These are phyloP conservation scores for Dinoponera quadriceps DNA, from an alignment of 1,140 invertebrate species.

Conservation along the genomic window DNA sequence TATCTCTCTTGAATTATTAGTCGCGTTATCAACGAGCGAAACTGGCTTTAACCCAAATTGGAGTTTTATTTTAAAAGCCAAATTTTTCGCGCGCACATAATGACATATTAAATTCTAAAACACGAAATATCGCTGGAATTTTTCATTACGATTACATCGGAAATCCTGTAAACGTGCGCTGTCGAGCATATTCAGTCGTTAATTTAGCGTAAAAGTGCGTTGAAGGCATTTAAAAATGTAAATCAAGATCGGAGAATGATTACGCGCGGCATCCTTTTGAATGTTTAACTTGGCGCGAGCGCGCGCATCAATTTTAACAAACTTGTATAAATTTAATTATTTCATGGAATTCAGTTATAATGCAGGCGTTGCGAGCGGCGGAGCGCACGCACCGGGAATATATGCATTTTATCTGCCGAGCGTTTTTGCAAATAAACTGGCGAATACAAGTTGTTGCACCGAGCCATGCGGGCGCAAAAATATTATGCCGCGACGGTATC, in stretches of 20 bases:
- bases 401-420: constrained; percentile 44
- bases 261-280: constrained; percentile 30
- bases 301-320: constrained; percentile 50
- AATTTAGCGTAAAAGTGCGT: neutral
- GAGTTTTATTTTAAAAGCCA: constrained; percentile 35
- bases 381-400: constrained; percentile 2
- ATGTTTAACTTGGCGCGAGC: constrained; percentile 35
- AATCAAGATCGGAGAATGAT: constrained; percentile 42
- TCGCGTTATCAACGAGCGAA: neutral
- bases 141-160: constrained; percentile 31
- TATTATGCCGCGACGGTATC: constrained; percentile 49
- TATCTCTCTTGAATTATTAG: constrained; percentile 18
- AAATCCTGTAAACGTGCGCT: neutral
- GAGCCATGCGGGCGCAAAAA: constrained; percentile 39
- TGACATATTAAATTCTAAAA: constrained; percentile 24
- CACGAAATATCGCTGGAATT: constrained; percentile 2
- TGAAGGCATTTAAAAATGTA: constrained; percentile 42
- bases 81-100: constrained; percentile 15
- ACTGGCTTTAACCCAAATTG: constrained; percentile 1
- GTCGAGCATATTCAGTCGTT: constrained; percentile 5
- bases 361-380: constrained; percentile 31
- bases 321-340: constrained; percentile 63
- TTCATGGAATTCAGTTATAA: constrained; percentile 58
- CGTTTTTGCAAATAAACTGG: constrained; percentile 60
- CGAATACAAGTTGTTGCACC: constrained; percentile 45